Evolutionary conservation across 2,113 vertebrate species (phyloP).

Genomic region (Ardeotis arabs): DNA sequence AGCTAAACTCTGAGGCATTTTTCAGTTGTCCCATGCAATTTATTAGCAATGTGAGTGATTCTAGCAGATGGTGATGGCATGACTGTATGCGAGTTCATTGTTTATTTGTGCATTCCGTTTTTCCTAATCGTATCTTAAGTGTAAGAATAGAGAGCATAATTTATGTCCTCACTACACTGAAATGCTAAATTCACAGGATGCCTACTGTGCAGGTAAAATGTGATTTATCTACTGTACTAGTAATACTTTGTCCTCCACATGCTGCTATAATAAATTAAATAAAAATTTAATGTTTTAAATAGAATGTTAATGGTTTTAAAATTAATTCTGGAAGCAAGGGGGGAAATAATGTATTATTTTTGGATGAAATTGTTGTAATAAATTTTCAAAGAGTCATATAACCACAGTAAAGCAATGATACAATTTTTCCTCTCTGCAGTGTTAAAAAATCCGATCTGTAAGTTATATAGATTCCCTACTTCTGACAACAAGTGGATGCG

Average conservation of each 20-base stretch:
- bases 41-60: not conserved
- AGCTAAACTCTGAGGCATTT: not conserved
- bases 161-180: not conserved
- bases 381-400: not conserved
- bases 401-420: not conserved
- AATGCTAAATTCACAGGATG: not conserved
- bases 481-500: constrained; percentile 94
- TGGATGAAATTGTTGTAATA: not conserved
- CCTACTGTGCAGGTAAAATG: not conserved
- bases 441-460: constrained; percentile 92
- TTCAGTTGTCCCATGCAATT: not conserved
- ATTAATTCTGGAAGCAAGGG: not conserved
- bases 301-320: not conserved
- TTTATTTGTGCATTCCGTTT: not conserved
- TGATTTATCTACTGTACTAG: not conserved
- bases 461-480: constrained; percentile 94
- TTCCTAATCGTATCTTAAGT: not conserved
- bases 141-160: not conserved
- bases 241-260: not conserved
- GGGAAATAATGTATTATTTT: not conserved
- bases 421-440: constrained; percentile 75
- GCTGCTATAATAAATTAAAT: not conserved
- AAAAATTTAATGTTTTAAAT: not conserved
- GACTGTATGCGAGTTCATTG: not conserved
- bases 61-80: not conserved